Evolutionary conservation across 2,113 vertebrate species (phyloP), one percentile per base, ranked within the genome.

Genomic region (Lipotes vexillifer): DNA sequence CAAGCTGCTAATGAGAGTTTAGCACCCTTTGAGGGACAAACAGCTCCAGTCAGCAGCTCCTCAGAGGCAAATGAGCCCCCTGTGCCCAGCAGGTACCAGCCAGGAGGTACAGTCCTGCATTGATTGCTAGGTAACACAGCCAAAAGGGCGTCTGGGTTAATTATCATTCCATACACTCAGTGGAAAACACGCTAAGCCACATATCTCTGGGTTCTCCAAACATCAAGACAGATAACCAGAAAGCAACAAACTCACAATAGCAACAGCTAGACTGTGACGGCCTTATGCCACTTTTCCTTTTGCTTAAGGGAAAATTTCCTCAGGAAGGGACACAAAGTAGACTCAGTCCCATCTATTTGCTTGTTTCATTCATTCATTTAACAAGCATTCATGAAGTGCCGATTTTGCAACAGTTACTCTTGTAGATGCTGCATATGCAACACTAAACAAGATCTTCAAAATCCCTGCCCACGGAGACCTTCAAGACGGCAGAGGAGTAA

Each of bases 1-100:
- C 63, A 95, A 95, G 96, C 94, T 98, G 91, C 68, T 96, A 97
- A 96, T 91, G 93, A 97, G 85, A 71, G 31, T 78, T 88, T 92
- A 90, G 88, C 94, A 91, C 82, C 82, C 85, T 68, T 61, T 33
- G 78, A 88, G 72, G 83, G 77, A 89, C 96, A 94, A 93, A 87
- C 11, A 63, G 65, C 61, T 74, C 81, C 63, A 95, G 94, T 49
- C 52, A 90, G 59, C 63, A 84, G 78, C 83, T 86, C 90, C n/a
- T 8, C 18, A 0, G 57, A 52, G 59, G 29, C 38, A 72, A 66
- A 81, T 33, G 23, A 93, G 87, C 71, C 86, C 86, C 61, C 71
- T 31, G 36, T 49, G 63, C 86, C 82, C 14, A 57, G 75, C 72
- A 90, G 90, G 65, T 21, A 66, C 41, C 44, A 83, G 75, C 44